Conservation (phyloP, 2,797 vertebrate genomes). For the Protosalanx chinensis region DNA sequence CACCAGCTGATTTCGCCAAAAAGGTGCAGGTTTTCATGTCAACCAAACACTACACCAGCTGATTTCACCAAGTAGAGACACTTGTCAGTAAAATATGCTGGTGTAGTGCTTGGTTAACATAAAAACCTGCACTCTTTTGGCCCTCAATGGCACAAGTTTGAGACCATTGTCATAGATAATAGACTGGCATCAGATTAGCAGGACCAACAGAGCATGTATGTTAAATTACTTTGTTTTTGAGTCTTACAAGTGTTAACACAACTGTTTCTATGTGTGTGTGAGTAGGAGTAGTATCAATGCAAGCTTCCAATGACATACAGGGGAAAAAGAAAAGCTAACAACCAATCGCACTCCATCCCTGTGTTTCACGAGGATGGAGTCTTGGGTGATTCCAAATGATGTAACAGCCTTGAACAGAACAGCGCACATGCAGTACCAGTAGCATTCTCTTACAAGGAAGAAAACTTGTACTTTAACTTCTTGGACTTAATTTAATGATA, state of each 20-base stretch:
- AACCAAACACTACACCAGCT: too few species aligned
- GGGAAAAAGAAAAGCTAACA: neutral
- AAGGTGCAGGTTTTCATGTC: too few species aligned
- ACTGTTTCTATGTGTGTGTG: neutral
- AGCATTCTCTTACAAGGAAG: slow-evolving; percentile 15
- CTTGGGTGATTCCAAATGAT: slow-evolving; percentile 20
- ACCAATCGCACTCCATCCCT: neutral
- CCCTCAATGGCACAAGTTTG: too few species aligned
- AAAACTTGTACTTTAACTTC: neutral
- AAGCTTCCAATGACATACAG: neutral
- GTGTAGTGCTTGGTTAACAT: too few species aligned
- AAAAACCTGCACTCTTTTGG: too few species aligned
- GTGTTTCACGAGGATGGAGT: slow-evolving; percentile 2
- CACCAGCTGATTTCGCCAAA: too few species aligned
- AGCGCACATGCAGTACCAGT: slow-evolving; percentile 5
- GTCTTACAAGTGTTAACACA: neutral
- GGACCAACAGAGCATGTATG: neutral
- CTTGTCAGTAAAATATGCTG: too few species aligned
- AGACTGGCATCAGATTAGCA: too few species aligned
- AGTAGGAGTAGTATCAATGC: neutral
- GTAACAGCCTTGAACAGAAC: slow-evolving; percentile 16
- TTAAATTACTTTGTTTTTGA: slow-evolving; percentile 18
- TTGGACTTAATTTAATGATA: too few species aligned
- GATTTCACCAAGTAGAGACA: too few species aligned
- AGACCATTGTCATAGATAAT: too few species aligned